Evolutionary conservation across 2,113 vertebrate genomes (phyloP), one percentile per base, ranked within the genome.

Genomic region (Cacatua alba): DNA sequence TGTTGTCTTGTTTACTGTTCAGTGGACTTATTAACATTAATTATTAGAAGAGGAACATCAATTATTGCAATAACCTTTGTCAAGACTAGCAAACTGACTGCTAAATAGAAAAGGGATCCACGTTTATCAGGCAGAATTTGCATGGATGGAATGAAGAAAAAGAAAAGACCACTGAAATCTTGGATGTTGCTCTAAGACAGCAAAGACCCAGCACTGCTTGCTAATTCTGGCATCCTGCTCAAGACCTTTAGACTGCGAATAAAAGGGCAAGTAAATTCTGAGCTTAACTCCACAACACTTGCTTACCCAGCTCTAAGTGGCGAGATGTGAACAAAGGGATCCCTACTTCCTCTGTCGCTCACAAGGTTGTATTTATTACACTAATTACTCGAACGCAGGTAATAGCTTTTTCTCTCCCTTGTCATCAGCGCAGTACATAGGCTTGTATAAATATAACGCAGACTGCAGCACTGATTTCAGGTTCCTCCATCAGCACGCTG

Each of bases 21-120:
- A 88, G 88, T 83, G 83, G 88, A 88, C 70, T 97, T 95, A 94
- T 95, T 96, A 96, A 95, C 82, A 81, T 88, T 92, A 97, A 95
- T 94, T 95, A 92, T 96, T 93, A 88, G 79, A 92, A 85, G 83
- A 92, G 72, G 89, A 69, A 74, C 78, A 88, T 95, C 85, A 94
- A 82, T 95, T 95, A 94, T 92, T 94, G 77, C 80, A 90, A 46
- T 86, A 95, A 86, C 95, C 94, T 95, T 89, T 94, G 92, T 91
- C 88, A 91, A 90, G 95, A 75, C 81, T 87, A 59, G 77, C 88
- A 91, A 96, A 94, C 86, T 63, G 85, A 81, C 86, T 92, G 92
- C 76, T 94, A n/a, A 86, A 82, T 82, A 94, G 93, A 43, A 85
- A 82, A 81, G 1, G 18, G 63, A 71, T 89, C 81, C 72, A 44